Conservation (phyloP, 2,888 invertebrate species). For the Leptodirus hochenwartii region DNA sequence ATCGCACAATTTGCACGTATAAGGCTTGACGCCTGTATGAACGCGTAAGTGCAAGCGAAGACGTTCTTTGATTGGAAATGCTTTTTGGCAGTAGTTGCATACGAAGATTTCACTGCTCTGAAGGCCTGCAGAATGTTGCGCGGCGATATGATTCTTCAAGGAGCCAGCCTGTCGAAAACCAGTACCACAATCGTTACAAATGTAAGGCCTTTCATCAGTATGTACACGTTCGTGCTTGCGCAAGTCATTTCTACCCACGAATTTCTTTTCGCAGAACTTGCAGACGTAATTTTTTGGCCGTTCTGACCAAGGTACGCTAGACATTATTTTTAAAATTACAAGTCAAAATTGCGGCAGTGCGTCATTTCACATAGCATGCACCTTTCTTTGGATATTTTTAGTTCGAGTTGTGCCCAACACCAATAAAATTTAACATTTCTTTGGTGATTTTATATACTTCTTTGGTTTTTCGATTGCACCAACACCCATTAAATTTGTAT, state of each 20-base stretch:
- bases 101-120: constrained; percentile 32
- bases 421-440: no score
- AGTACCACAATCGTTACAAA: constrained; percentile 42
- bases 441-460: no score
- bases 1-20: constrained; percentile 40
- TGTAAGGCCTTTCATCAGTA: constrained; percentile 41
- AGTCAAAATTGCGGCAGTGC: no score
- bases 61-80: constrained; percentile 58
- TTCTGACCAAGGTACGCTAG: no score
- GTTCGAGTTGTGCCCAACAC: no score
- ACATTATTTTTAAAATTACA: no score
- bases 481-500: no score
- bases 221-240: constrained; percentile 49
- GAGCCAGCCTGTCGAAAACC: constrained; percentile 45
- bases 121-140: constrained; percentile 31
- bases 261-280: constrained; percentile 42
- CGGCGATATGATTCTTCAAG: constrained; percentile 42
- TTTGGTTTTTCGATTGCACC: no score
- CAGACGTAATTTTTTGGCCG: constrained; percentile 32
- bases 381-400: no score
- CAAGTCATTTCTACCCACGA: constrained; percentile 43
- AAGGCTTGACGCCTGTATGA: constrained; percentile 54
- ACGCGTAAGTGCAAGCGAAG: constrained; percentile 52
- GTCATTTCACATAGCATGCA: no score
- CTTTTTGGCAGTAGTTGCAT: constrained; percentile 57